Percentiles rank a stretch among this genome's conserved stretches.
phyloP scores from a whole-genome alignment of 2,888 invertebrate genomes.

The Nebria brevicollis region DNA sequence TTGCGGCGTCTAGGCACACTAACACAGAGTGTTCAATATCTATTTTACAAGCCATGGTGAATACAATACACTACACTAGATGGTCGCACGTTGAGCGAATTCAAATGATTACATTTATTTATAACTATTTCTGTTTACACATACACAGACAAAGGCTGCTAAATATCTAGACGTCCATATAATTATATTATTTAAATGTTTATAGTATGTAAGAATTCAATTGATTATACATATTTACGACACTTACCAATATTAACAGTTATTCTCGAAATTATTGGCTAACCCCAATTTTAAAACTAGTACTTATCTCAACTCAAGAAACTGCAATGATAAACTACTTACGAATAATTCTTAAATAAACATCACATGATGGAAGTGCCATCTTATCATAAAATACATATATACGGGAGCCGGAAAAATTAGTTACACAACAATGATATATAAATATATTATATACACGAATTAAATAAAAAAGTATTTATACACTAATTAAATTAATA shows the following conservation, averaged over 20 bases:
- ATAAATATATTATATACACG: constrained; percentile 14
- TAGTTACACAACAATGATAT: constrained; percentile 3
- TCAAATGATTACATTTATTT: background rate
- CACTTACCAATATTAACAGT: background rate
- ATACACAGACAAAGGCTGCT: background rate
- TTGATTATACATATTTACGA: background rate
- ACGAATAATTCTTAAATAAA: constrained; percentile 20
- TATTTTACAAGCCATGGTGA: background rate
- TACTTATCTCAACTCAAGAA: background rate
- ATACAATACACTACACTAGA: background rate
- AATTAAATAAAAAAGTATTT: background rate
- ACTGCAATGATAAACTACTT: background rate
- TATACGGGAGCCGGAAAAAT: background rate
- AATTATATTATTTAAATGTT: too few relatives aligned
- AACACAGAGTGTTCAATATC: background rate
- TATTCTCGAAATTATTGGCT: too few relatives aligned
- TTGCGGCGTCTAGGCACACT: background rate
- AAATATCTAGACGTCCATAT: too few relatives aligned
- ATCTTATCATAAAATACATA: constrained; percentile 21
- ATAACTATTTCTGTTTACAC: background rate
- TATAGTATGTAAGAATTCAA: background rate
- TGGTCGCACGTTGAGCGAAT: background rate
- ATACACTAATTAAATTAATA: constrained; percentile 4
- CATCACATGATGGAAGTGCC: constrained; percentile 38
- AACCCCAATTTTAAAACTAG: background rate